Conservation (phyloP, 2,797 vertebrate species). For the Mus minutoides region DNA sequence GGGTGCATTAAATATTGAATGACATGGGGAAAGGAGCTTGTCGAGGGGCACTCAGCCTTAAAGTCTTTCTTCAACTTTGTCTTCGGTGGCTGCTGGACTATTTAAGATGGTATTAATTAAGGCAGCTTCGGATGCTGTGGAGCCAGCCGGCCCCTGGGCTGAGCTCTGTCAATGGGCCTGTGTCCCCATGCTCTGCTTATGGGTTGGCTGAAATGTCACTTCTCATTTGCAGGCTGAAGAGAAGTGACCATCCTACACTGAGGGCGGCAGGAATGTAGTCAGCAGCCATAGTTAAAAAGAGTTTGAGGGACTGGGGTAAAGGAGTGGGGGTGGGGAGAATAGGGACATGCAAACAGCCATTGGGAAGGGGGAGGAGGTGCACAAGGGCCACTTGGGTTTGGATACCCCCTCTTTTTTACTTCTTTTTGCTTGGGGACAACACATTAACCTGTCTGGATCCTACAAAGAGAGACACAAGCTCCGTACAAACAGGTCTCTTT, state of each 20-base stretch:
- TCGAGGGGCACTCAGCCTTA: slow-evolving; percentile 87
- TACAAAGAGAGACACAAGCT: slow-evolving; percentile 54
- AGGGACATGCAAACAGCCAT: slow-evolving; percentile 67
- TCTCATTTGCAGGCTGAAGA: slow-evolving; percentile 84
- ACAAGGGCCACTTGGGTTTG: slow-evolving; percentile 72
- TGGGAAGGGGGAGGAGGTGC: not conserved
- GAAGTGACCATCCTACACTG: slow-evolving; percentile 74
- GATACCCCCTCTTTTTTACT: slow-evolving; percentile 6
- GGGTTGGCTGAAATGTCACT: slow-evolving; percentile 85
- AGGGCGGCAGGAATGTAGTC: slow-evolving; percentile 75
- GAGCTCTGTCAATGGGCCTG: slow-evolving; percentile 82
- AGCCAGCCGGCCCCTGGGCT: slow-evolving; percentile 84
- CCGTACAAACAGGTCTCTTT: not conserved
- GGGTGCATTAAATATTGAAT: slow-evolving; percentile 90
- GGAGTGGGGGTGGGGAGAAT: not conserved
- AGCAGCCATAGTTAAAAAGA: slow-evolving; percentile 73
- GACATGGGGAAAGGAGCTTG: slow-evolving; percentile 87
- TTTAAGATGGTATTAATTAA: slow-evolving; percentile 91
- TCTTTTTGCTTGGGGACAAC: not conserved
- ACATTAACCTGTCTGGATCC: slow-evolving; percentile 6
- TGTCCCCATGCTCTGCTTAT: slow-evolving; percentile 74
- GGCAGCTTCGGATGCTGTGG: slow-evolving; percentile 86
- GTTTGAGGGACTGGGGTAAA: not conserved
- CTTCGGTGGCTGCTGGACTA: slow-evolving; percentile 86
- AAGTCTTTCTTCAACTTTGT: slow-evolving; percentile 89